Conservation (phyloP, 37 sponge, comb jelly and placozoan genomes). For the Cliona cf. orientalis region DNA sequence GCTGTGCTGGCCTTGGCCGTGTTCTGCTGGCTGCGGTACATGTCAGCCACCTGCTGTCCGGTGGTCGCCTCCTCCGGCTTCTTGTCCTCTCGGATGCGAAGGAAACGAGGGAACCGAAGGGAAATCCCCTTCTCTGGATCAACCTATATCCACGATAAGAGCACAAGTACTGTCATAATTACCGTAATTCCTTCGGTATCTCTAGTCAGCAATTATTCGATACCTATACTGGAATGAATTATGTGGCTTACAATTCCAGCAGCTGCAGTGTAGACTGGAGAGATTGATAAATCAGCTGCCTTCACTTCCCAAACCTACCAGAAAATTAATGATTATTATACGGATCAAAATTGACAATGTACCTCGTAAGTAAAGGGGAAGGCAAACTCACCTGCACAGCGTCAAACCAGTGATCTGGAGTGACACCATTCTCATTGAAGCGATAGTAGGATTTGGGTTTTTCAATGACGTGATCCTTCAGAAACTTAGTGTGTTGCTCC, state of each 20-base stretch:
- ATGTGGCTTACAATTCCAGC: slow-evolving; percentile 76
- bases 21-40: slow-evolving; percentile 88
- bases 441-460: slow-evolving; percentile 89
- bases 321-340: not conserved
- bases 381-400: slow-evolving; percentile 71
- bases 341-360: not conserved
- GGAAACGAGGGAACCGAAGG: slow-evolving; percentile 96
- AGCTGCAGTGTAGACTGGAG: slow-evolving; percentile 95
- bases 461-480: slow-evolving; percentile 81
- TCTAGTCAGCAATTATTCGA: too few species aligned
- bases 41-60: slow-evolving; percentile 85
- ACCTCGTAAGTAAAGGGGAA: not conserved
- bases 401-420: slow-evolving; percentile 97
- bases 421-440: slow-evolving; percentile 48
- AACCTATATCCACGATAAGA: slow-evolving; percentile 61
- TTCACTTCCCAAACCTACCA: slow-evolving; percentile 97
- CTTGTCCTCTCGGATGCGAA: slow-evolving; percentile 94
- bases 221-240: not conserved
- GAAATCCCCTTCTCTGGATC: slow-evolving; percentile 98
- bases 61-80: slow-evolving; percentile 95
- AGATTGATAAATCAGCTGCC: slow-evolving; percentile 96
- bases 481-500: slow-evolving; percentile 73
- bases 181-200: too few species aligned
- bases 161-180: not conserved
- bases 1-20: slow-evolving; percentile 24